Evolutionary conservation across 1,140 invertebrate species (phyloP).

Genomic region (Achroia grisella): DNA sequence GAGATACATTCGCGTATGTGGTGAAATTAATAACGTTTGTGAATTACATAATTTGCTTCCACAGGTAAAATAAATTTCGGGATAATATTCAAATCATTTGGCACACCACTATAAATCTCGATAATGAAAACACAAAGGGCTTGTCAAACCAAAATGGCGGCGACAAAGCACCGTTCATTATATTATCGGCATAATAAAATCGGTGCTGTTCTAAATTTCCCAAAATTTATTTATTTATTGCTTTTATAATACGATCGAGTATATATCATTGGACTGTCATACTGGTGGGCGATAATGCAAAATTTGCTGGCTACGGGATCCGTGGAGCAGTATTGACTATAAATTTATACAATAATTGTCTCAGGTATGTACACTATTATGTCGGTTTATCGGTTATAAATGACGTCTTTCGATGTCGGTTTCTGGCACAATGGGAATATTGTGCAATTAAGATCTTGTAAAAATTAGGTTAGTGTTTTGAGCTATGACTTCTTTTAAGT

Average conservation of each 20-base stretch:
- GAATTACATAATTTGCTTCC: too few relatives aligned
- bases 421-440: too few relatives aligned
- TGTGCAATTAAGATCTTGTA: too few relatives aligned
- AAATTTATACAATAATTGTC: too few relatives aligned
- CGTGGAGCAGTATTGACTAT: conserved; percentile 16
- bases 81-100: conserved; percentile 14
- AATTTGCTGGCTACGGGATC: conserved; percentile 30
- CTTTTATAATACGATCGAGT: conserved; percentile 67
- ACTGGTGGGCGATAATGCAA: conserved; percentile 64
- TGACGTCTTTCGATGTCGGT: too few relatives aligned
- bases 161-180: conserved; percentile 45
- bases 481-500: too few relatives aligned
- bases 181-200: conserved; percentile 37
- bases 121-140: conserved; percentile 12
- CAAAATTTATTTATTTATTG: conserved; percentile 69
- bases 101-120: conserved; percentile 3
- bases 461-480: too few relatives aligned
- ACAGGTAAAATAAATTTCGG: neutral
- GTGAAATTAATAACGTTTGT: too few relatives aligned
- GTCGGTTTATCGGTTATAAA: too few relatives aligned
- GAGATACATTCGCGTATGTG: too few relatives aligned
- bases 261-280: conserved; percentile 66
- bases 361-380: too few relatives aligned
- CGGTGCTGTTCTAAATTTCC: conserved; percentile 55
- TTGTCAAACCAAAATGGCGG: conserved; percentile 28